Evolutionary conservation across 2,797 vertebrate genomes (phyloP).

Genomic region (Vespertilio murinus): DNA sequence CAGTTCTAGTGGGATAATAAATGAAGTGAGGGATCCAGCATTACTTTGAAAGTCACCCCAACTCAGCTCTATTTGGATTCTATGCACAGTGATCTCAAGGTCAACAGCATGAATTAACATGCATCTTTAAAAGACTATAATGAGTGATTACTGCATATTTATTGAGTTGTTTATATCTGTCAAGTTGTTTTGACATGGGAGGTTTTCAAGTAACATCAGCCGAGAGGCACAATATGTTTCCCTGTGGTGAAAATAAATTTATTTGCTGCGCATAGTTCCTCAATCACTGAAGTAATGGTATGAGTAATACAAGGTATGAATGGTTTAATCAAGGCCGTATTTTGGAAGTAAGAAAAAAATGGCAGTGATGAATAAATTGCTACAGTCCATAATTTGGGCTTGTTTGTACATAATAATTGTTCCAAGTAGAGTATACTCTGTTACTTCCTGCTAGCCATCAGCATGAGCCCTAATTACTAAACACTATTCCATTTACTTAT

Average conservation of each 20-base stretch:
- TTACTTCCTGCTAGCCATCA: conserved; percentile 86
- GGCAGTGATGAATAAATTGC: conserved; percentile 82
- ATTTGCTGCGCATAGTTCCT: conserved; percentile 85
- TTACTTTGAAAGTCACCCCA: too few relatives aligned
- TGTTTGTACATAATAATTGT: conserved; percentile 82
- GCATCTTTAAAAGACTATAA: conserved; percentile 84
- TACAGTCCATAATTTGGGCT: conserved; percentile 81
- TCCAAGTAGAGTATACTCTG: conserved; percentile 83
- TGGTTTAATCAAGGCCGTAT: conserved; percentile 84
- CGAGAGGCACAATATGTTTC: conserved; percentile 87
- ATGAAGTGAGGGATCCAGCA: too few relatives aligned
- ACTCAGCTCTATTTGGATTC: too few relatives aligned
- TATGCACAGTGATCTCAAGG: too few relatives aligned
- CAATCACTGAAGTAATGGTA: conserved; percentile 85
- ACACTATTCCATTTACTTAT: conserved; percentile 86
- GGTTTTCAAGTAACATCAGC: conserved; percentile 83
- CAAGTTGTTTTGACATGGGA: conserved; percentile 84
- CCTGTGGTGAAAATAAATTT: conserved; percentile 86
- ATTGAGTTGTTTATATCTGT: conserved; percentile 85
- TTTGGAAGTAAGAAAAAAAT: conserved; percentile 77
- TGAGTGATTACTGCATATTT: conserved; percentile 85
- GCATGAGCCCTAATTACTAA: conserved; percentile 87
- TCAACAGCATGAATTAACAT: conserved; percentile 74
- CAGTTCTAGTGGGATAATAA: too few relatives aligned
- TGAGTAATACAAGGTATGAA: conserved; percentile 84